These are phyloP conservation scores for Orthosia gothica DNA, from an alignment of 2,888 invertebrate species.

Conservation along the genomic window DNA sequence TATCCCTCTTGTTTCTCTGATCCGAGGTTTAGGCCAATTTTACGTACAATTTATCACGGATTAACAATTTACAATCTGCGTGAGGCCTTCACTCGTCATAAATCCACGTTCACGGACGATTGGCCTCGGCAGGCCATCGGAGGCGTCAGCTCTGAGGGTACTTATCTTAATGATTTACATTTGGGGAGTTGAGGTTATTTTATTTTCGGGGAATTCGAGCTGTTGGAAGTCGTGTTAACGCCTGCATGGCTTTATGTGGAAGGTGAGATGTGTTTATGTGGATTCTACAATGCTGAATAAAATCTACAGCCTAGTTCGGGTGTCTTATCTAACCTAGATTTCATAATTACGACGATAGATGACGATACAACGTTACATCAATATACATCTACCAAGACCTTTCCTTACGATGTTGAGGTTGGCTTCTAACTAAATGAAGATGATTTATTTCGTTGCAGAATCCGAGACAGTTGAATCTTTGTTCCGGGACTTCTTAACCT, in stretches of 20 bases:
- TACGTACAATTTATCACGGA: slow-evolving; percentile 66
- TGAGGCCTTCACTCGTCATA: slow-evolving; percentile 64
- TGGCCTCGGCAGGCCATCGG: slow-evolving; percentile 47
- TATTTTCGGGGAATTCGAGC: slow-evolving; percentile 6
- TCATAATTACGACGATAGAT: no score
- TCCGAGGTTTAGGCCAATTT: slow-evolving; percentile 56
- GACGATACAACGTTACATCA: no score
- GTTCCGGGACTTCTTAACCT: no score
- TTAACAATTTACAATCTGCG: slow-evolving; percentile 70
- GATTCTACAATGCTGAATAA: no score
- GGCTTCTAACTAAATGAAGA: no score
- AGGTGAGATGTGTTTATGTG: no score
- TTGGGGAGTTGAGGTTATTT: slow-evolving; percentile 39
- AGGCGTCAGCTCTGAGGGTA: slow-evolving; percentile 31
- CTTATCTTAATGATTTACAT: slow-evolving; percentile 66
- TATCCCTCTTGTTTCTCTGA: slow-evolving; percentile 43
- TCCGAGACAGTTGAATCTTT: no score
- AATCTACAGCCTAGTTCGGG: no score
- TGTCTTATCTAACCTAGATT: no score
- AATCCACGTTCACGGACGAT: slow-evolving; percentile 62
- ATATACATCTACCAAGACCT: no score
- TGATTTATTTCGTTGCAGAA: no score
- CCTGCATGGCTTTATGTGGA: neutral
- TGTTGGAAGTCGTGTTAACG: neutral
- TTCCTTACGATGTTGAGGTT: no score